Percentiles rank a stretch among this genome's conserved stretches.
phyloP scores from a whole-genome alignment of 2,113 vertebrate genomes.

The Gambusia holbrooki region DNA sequence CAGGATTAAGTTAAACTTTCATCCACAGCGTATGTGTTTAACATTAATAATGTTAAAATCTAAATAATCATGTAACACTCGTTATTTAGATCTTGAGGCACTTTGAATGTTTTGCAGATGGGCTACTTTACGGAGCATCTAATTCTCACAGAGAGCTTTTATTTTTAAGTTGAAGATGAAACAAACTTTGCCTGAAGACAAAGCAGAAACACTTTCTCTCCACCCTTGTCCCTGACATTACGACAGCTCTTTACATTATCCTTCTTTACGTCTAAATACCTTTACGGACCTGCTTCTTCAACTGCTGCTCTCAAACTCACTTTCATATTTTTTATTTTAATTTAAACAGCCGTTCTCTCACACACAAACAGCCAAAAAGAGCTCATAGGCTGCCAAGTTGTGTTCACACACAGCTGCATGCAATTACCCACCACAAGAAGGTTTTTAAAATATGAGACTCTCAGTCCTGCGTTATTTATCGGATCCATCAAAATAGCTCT shows the following conservation, averaged over 20 bases:
- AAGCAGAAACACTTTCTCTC: neutral
- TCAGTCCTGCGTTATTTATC: constrained; percentile 60
- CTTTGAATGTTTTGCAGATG: neutral
- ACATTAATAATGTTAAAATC: neutral
- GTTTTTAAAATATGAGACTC: constrained; percentile 66
- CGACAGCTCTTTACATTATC: constrained; percentile 38
- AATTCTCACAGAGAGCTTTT: neutral
- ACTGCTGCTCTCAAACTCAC: constrained; percentile 31
- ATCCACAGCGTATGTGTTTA: neutral
- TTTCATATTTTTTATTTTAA: constrained; percentile 36
- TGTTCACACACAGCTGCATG: constrained; percentile 72
- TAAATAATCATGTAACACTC: neutral
- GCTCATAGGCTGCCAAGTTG: constrained; percentile 51
- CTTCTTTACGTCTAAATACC: constrained; percentile 43
- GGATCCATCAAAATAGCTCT: constrained; percentile 63
- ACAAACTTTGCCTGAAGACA: neutral
- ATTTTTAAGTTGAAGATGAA: neutral
- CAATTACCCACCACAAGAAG: constrained; percentile 72
- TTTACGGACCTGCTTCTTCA: constrained; percentile 14
- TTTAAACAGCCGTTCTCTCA: constrained; percentile 28
- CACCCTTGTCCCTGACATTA: constrained; percentile 8
- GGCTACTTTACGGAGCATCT: neutral
- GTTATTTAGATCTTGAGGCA: neutral
- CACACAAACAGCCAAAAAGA: constrained; percentile 20
- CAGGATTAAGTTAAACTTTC: too few relatives aligned